These are phyloP conservation scores for Pterois miles DNA, from an alignment of 2,797 vertebrate species.

Conservation along the genomic window DNA sequence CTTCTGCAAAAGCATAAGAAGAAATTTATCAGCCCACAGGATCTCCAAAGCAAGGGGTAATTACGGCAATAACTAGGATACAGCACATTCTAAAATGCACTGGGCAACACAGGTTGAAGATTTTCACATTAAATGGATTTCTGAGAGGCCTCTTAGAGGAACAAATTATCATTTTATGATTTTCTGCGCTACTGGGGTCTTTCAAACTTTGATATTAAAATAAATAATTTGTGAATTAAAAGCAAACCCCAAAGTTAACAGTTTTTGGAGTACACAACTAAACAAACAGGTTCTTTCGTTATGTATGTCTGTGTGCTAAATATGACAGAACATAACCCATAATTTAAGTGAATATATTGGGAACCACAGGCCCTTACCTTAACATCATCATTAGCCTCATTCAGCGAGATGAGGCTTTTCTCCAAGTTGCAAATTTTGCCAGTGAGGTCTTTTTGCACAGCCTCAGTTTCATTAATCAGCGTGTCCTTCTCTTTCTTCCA, in stretches of 20 bases:
- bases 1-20: slow-evolving; percentile 59
- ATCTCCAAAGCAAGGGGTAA: background rate
- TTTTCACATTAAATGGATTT: background rate
- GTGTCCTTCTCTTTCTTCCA: slow-evolving; percentile 88
- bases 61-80: background rate
- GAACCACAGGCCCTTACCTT: slow-evolving; percentile 49
- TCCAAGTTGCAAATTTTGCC: slow-evolving; percentile 83
- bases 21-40: background rate
- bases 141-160: background rate
- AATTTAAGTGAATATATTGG: background rate
- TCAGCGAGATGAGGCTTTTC: slow-evolving; percentile 72
- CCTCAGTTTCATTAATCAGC: slow-evolving; percentile 78
- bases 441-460: slow-evolving; percentile 83
- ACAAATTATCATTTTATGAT: background rate
- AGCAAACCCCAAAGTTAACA: background rate
- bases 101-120: background rate
- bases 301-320: background rate
- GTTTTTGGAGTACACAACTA: background rate
- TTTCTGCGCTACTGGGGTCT: background rate
- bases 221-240: background rate
- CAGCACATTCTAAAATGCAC: background rate
- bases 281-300: background rate
- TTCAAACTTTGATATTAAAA: no score
- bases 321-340: background rate
- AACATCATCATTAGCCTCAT: slow-evolving; percentile 63